phyloP scores from a whole-genome alignment of 2,797 vertebrate species.

The Naso thynnoides region DNA sequence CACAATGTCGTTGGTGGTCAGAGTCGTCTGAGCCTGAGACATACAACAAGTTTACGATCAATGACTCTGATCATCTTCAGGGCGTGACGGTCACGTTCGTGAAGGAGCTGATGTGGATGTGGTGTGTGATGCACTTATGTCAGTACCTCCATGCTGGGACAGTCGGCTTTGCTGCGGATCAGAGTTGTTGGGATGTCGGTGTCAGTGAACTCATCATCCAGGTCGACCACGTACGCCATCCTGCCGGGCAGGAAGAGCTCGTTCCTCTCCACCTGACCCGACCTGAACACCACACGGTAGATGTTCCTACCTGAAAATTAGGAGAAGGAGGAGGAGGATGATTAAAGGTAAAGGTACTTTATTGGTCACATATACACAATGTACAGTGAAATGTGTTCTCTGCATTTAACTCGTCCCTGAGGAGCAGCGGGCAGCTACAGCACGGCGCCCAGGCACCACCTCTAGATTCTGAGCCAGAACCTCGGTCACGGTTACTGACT shows the following conservation, averaged over 20 bases:
- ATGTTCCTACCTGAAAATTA: slow-evolving; percentile 96
- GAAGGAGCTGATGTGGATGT: too few relatives aligned
- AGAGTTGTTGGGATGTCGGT: slow-evolving; percentile 97
- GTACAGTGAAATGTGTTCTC: too few relatives aligned
- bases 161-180: slow-evolving; percentile 98
- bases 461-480: too few relatives aligned
- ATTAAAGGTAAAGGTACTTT: too few relatives aligned
- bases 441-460: too few relatives aligned
- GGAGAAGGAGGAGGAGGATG: too few relatives aligned
- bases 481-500: too few relatives aligned
- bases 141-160: slow-evolving; percentile 94
- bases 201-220: slow-evolving; percentile 97
- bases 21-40: slow-evolving; percentile 94
- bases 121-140: too few relatives aligned
- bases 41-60: too few relatives aligned
- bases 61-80: neutral
- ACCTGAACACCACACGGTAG: slow-evolving; percentile 94
- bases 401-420: too few relatives aligned
- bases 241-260: slow-evolving; percentile 96
- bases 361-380: too few relatives aligned
- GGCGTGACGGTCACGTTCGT: neutral
- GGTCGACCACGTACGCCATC: slow-evolving; percentile 97
- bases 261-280: slow-evolving; percentile 90
- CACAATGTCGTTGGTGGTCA: slow-evolving; percentile 98
- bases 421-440: too few relatives aligned